phyloP scores from a whole-genome alignment of 1,140 invertebrate genomes.

The Diprion similis region DNA sequence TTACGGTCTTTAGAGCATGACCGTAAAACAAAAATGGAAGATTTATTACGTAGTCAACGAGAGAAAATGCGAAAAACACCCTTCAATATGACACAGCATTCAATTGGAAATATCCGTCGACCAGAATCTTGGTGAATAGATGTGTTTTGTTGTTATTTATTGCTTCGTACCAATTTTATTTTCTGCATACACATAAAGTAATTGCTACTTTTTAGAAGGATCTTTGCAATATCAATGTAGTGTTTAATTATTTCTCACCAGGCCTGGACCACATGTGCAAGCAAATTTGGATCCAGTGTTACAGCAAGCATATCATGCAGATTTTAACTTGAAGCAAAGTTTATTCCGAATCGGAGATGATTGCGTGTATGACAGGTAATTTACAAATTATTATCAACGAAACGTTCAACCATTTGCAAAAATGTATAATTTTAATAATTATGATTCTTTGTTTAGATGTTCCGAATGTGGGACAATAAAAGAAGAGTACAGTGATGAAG shows the following conservation, averaged over 20 bases:
- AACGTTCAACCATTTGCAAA: background rate
- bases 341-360: constrained; percentile 74
- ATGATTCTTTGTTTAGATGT: constrained; percentile 61
- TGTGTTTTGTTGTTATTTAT: background rate
- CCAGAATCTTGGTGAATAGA: constrained; percentile 48
- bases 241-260: constrained; percentile 8
- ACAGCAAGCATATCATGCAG: constrained; percentile 59
- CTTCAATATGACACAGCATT: constrained; percentile 34
- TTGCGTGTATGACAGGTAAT: constrained; percentile 71
- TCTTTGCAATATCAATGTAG: too few relatives aligned
- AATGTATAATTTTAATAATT: constrained; percentile 6
- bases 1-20: constrained; percentile 47
- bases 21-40: constrained; percentile 40
- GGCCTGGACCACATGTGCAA: constrained; percentile 43
- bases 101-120: constrained; percentile 36
- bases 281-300: constrained; percentile 45
- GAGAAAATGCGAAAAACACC: constrained; percentile 43
- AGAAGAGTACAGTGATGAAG: constrained; percentile 97
- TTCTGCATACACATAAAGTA: background rate
- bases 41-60: constrained; percentile 44
- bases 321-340: constrained; percentile 68
- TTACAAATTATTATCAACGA: background rate
- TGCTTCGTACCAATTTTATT: background rate
- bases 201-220: background rate
- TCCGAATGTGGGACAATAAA: constrained; percentile 82